Percentiles rank a stretch among this genome's conserved stretches.
Evolutionary conservation across 2,797 vertebrate species (phyloP).

Genomic region (Clarias laeviceps): DNA sequence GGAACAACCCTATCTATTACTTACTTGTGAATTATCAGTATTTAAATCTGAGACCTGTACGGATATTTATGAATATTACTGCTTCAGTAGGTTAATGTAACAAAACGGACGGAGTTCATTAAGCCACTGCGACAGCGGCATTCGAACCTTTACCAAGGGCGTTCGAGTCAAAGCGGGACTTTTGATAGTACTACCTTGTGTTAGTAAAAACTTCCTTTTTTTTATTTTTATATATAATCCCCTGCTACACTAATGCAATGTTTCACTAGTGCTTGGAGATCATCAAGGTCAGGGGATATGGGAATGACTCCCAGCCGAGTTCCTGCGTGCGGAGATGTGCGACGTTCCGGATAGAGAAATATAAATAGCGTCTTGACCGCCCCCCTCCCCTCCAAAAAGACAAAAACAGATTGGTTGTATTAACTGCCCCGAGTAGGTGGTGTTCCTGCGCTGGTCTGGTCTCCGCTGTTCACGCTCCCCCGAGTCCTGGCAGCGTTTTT

Average conservation of each 20-base stretch:
- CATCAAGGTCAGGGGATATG: too few species aligned
- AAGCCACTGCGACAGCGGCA: too few species aligned
- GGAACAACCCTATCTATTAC: too few species aligned
- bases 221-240: too few species aligned
- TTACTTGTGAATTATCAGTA: background rate
- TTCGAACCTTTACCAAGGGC: too few species aligned
- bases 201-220: too few species aligned
- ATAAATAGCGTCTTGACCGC: background rate
- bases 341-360: too few species aligned
- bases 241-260: too few species aligned
- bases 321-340: background rate
- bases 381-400: background rate
- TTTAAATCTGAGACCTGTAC: background rate
- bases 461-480: background rate
- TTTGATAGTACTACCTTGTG: too few species aligned
- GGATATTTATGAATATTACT: background rate
- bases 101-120: background rate
- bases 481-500: background rate
- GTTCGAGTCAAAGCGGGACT: too few species aligned
- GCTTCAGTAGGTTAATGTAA: background rate
- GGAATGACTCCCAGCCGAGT: too few species aligned
- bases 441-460: background rate
- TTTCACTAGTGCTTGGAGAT: too few species aligned
- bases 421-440: background rate
- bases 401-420: background rate